Evolutionary conservation across 2,888 invertebrate genomes (phyloP), one percentile per base, ranked within the genome.

Genomic region (Pristionchus entomophagus): DNA sequence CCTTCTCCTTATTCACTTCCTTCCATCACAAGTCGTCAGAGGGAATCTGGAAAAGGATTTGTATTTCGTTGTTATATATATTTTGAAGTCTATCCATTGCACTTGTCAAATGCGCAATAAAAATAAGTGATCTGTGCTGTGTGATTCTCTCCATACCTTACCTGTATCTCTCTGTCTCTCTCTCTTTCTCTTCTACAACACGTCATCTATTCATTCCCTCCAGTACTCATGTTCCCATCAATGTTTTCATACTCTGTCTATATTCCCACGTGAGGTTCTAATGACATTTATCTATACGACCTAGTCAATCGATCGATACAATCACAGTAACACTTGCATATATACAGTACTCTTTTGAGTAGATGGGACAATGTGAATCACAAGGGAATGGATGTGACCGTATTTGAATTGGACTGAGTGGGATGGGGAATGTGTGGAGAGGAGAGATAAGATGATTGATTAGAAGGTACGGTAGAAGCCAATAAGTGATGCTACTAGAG

Each of bases 401-500:
- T 80, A 73, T 5, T 73, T 22, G 12, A 8, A 73, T 73, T 41
- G 17, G 78, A 49, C 51, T 80, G 78, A 51, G 78, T 51, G 41
- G 26, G 6, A 14, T 5, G 22, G 6, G 51, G 78, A 19, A 80
- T 19, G 49, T 51, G 51, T 26, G 17, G 38, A 38, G 73, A 41
- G 12, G 35, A 22, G 22, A n/a, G 19, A 19, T 51, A 80, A 49
- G 8, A 29, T 32, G 51, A 29, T 22, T 29, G 29, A 26, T 88
- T 78, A 87, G 53, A 88, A 87, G 22, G 85, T 81, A 38, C 85
- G 86, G 87, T 91, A 91, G 84, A 91, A 89, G 51, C 92, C 92
- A 84, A 92, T 92, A 77, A 89, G 87, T 5, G 91, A 92, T 3
- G 92, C 92, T 51, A 92, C 80, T 29, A 92, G 84, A 3, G 91